These are phyloP conservation scores for Heliconius ethilla DNA, from an alignment of 2,888 invertebrate species.

Conservation along the genomic window DNA sequence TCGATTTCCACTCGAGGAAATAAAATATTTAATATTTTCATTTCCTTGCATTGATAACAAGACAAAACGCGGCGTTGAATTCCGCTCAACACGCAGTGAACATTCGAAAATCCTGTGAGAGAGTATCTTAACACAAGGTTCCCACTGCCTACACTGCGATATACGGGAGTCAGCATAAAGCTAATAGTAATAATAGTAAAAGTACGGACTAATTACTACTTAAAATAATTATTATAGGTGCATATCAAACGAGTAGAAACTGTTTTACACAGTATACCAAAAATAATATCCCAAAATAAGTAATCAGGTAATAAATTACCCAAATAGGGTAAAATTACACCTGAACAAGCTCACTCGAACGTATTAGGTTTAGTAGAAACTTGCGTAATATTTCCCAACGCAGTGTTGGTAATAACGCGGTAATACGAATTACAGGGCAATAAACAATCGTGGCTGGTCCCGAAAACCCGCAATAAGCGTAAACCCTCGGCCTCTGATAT, in stretches of 20 bases:
- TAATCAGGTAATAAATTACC: slow-evolving; percentile 1
- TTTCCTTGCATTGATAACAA: not conserved
- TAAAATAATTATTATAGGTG: too few relatives aligned
- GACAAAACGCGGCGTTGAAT: not conserved
- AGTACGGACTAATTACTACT: too few relatives aligned
- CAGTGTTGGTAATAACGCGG: slow-evolving; percentile 22
- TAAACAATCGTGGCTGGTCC: slow-evolving; percentile 24
- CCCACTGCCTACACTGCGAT: not conserved
- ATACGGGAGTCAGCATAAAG: too few relatives aligned
- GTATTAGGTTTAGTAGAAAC: slow-evolving; percentile 1
- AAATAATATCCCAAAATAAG: too few relatives aligned
- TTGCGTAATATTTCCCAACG: slow-evolving; percentile 6
- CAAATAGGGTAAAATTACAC: not conserved
- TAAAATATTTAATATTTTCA: not conserved
- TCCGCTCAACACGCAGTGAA: not conserved
- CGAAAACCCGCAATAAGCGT: slow-evolving; percentile 23
- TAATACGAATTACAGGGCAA: slow-evolving; percentile 18
- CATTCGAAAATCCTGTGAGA: not conserved
- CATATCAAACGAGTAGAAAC: too few relatives aligned
- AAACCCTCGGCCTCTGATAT: slow-evolving; percentile 24
- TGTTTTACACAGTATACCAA: too few relatives aligned
- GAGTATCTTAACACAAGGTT: not conserved
- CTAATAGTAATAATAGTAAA: too few relatives aligned
- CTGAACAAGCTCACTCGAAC: not conserved
- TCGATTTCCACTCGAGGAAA: not conserved